Conservation (phyloP, 2,888 invertebrate species). For the Zaprionus lineosus region DNA sequence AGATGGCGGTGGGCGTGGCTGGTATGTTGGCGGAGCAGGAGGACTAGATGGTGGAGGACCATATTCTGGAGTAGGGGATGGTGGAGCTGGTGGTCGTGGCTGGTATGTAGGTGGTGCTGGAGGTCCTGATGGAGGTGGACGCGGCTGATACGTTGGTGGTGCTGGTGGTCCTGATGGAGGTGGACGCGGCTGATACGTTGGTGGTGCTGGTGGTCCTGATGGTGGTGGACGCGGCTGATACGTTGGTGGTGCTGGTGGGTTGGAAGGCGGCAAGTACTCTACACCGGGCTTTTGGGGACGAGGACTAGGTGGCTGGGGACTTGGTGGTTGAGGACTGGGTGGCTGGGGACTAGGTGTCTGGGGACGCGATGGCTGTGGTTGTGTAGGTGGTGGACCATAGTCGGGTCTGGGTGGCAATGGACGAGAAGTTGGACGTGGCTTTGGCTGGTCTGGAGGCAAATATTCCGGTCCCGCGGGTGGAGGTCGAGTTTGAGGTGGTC, state of each 20-base stretch:
- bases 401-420: conserved; percentile 25
- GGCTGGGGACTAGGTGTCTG: conserved; percentile 7
- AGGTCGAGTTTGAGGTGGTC: conserved; percentile 56
- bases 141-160: conserved; percentile 46
- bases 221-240: conserved; percentile 36
- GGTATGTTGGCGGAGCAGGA: conserved; percentile 40
- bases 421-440: conserved; percentile 30
- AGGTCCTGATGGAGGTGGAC: conserved; percentile 43
- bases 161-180: conserved; percentile 40
- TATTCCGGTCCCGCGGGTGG: conserved; percentile 56
- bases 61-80: conserved; percentile 39
- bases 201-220: conserved; percentile 13
- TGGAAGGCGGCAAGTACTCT: conserved; percentile 49
- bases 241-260: conserved; percentile 27
- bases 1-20: conserved; percentile 21
- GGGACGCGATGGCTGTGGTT: conserved; percentile 12
- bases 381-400: conserved; percentile 42
- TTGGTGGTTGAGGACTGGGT: conserved; percentile 29
- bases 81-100: conserved; percentile 39
- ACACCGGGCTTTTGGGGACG: conserved; percentile 33
- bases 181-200: conserved; percentile 28
- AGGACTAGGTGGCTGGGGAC: conserved; percentile 19
- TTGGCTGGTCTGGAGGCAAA: conserved; percentile 50
- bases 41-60: conserved; percentile 40
- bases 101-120: conserved; percentile 39